These are phyloP conservation scores for Ibidorhyncha struthersii DNA, from an alignment of 2,113 vertebrate genomes.

Conservation along the genomic window DNA sequence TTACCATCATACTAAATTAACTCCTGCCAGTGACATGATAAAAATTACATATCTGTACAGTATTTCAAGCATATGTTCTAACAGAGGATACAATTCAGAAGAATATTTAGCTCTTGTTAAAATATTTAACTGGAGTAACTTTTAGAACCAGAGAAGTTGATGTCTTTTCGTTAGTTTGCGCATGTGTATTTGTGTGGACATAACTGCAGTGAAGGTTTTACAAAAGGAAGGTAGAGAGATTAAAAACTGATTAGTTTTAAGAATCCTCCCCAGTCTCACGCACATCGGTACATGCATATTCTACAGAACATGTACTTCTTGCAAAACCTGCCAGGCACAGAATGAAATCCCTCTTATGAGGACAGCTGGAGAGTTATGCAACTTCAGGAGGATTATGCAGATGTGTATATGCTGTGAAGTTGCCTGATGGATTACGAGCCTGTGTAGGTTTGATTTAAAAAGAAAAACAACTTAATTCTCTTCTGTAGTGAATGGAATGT, in stretches of 20 bases:
- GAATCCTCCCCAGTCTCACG: background rate
- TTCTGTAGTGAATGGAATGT: background rate
- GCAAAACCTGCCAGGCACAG: slow-evolving; percentile 64
- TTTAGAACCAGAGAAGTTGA: background rate
- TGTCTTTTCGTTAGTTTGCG: background rate
- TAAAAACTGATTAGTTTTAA: background rate
- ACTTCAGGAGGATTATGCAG: slow-evolving; percentile 65
- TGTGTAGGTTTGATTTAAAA: slow-evolving; percentile 63
- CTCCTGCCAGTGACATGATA: background rate
- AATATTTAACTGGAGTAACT: background rate
- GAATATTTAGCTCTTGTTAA: background rate
- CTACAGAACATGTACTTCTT: background rate
- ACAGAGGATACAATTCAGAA: background rate
- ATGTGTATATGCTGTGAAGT: slow-evolving; percentile 60
- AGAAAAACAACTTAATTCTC: slow-evolving; percentile 49
- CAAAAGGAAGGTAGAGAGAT: background rate
- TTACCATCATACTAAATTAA: background rate
- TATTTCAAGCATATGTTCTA: background rate
- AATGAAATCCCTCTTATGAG: slow-evolving; percentile 54
- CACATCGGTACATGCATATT: background rate
- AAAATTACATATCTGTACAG: background rate
- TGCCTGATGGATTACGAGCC: slow-evolving; percentile 49
- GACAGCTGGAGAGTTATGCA: slow-evolving; percentile 76
- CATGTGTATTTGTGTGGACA: background rate
- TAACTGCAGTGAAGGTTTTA: background rate